Percentiles rank a stretch among this genome's conserved stretches.
phyloP scores from a whole-genome alignment of 2,113 vertebrate genomes.

The Pheucticus melanocephalus region DNA sequence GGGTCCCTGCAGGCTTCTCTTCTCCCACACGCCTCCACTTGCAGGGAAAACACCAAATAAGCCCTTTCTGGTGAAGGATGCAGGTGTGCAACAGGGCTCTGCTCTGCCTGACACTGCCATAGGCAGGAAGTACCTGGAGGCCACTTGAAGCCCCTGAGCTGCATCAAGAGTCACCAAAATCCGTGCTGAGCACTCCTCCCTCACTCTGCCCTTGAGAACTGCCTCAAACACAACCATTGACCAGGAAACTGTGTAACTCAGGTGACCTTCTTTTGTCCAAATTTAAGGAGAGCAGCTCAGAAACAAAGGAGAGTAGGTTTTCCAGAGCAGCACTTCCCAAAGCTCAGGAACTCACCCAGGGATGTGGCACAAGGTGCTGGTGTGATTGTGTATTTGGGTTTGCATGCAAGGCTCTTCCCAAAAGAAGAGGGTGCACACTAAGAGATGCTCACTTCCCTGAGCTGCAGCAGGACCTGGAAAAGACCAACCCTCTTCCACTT shows the following conservation, averaged over 20 bases:
- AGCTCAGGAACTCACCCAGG: neutral
- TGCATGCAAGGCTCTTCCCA: neutral
- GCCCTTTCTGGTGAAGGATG: neutral
- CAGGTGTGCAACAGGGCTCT: neutral
- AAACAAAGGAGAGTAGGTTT: neutral
- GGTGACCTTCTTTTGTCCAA: neutral
- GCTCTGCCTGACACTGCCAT: neutral
- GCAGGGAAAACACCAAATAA: neutral
- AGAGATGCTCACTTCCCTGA: neutral
- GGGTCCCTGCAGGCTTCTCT: neutral
- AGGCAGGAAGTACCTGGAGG: neutral
- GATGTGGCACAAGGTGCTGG: neutral
- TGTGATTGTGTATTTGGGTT: accelerated
- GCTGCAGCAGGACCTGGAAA: neutral
- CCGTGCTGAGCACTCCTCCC: neutral
- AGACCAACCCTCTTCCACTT: neutral
- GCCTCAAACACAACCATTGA: neutral
- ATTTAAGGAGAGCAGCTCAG: neutral
- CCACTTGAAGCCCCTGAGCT: neutral
- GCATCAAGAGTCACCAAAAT: neutral
- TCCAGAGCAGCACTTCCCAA: neutral
- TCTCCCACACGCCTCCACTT: neutral
- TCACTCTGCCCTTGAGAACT: neutral
- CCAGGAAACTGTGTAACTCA: neutral
- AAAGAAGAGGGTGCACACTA: neutral